Conservation (phyloP, 2,797 vertebrate genomes). For the Acomys russatus region DNA sequence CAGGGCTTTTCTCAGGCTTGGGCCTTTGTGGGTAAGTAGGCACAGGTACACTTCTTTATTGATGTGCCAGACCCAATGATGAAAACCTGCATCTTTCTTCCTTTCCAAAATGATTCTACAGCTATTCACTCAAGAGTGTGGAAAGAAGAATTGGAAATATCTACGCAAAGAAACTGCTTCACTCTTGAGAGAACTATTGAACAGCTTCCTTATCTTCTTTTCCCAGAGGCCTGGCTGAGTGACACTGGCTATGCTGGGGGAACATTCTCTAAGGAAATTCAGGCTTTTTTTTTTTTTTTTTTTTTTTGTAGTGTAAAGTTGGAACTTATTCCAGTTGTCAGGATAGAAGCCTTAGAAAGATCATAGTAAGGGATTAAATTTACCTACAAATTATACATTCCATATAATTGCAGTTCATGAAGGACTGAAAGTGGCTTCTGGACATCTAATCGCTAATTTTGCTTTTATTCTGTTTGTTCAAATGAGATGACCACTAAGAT, state of each 20-base stretch:
- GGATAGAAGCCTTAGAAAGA: slow-evolving; percentile 15
- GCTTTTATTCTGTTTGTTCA: neutral
- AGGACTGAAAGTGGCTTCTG: neutral
- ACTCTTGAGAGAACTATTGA: neutral
- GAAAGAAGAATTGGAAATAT: slow-evolving; percentile 41
- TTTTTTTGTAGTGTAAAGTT: neutral
- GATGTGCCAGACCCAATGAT: neutral
- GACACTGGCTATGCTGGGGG: neutral
- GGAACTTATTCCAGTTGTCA: neutral
- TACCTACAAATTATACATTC: neutral
- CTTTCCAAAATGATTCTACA: neutral
- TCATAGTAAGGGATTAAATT: slow-evolving; percentile 15
- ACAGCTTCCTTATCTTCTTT: slow-evolving; percentile 6
- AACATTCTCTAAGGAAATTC: slow-evolving; percentile 19
- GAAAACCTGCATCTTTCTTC: neutral
- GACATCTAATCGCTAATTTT: slow-evolving; percentile 37
- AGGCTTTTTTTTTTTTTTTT: neutral
- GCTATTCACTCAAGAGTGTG: neutral
- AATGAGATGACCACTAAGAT: neutral
- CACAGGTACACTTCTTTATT: neutral
- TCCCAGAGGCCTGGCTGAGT: neutral
- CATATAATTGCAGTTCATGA: neutral
- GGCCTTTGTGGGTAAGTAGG: neutral
- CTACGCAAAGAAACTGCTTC: slow-evolving; percentile 2
- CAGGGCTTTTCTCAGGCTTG: neutral